Percentiles rank a stretch among this genome's conserved stretches.
These are phyloP conservation scores for Poecilia wingei DNA, from an alignment of 2,797 vertebrate genomes.

Conservation along the genomic window DNA sequence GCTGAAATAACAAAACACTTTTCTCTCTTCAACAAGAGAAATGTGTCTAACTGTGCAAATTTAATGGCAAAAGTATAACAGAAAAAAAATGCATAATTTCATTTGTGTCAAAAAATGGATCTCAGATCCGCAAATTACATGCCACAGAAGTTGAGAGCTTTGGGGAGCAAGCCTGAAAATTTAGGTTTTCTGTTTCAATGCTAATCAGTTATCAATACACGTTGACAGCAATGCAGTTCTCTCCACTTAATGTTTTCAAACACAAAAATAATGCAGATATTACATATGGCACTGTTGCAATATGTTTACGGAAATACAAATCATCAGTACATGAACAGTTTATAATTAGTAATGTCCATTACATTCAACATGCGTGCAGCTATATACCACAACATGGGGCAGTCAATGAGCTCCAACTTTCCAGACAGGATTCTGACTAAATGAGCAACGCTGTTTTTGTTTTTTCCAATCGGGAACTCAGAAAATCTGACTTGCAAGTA, in stretches of 20 bases:
- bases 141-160: neutral
- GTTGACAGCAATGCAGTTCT: neutral
- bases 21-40: neutral
- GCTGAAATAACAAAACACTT: neutral
- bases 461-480: neutral
- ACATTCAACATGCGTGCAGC: neutral
- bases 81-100: neutral
- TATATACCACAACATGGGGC: neutral
- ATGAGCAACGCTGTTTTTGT: neutral
- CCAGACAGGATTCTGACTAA: neutral
- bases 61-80: neutral
- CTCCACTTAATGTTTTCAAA: neutral
- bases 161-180: neutral
- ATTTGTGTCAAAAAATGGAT: neutral
- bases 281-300: neutral
- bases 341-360: neutral
- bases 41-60: neutral
- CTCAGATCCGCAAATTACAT: neutral
- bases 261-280: neutral
- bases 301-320: neutral
- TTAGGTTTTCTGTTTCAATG: neutral
- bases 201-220: neutral
- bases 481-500: conserved; percentile 10
- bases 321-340: neutral
- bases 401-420: neutral